A percentile compares a stretch with the other conserved stretches of the same genome.
Evolutionary conservation across 2,113 vertebrate species (phyloP).

Genomic region (Clarias macrocephalus): DNA sequence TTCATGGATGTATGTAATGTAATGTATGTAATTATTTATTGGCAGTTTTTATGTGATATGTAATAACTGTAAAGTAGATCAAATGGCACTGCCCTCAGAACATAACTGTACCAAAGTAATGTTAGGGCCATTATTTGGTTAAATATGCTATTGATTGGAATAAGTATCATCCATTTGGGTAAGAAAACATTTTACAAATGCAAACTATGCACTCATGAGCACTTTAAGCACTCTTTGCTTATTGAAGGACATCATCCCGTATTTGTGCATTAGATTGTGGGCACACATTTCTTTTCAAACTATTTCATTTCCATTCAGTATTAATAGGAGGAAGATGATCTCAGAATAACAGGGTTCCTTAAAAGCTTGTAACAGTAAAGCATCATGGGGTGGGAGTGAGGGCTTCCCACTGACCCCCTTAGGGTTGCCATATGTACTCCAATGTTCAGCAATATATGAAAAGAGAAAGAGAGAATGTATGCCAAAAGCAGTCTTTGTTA

Average conservation of each 20-base stretch:
- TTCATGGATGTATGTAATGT: background rate
- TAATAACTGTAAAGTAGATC: background rate
- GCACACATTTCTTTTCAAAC: slow-evolving; percentile 54
- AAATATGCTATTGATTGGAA: background rate
- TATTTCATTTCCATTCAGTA: slow-evolving; percentile 69
- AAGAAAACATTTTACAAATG: background rate
- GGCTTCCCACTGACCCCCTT: background rate
- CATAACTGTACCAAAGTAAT: background rate
- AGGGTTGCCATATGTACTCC: background rate
- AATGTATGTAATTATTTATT: background rate
- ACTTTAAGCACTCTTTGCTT: background rate
- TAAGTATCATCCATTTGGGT: background rate
- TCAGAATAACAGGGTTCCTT: slow-evolving; percentile 49
- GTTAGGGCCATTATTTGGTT: background rate
- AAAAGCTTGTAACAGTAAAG: slow-evolving; percentile 61
- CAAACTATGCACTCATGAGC: background rate
- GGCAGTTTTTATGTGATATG: background rate
- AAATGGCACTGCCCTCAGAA: background rate
- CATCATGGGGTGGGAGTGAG: slow-evolving; percentile 41
- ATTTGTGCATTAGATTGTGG: slow-evolving; percentile 59
- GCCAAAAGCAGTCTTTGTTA: background rate
- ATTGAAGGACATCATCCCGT: slow-evolving; percentile 43
- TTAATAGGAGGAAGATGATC: slow-evolving; percentile 61
- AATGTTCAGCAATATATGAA: background rate
- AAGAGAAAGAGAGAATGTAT: background rate